Evolutionary conservation across 1,140 invertebrate genomes (phyloP).

Genomic region (Rhizoglyphus robini): DNA sequence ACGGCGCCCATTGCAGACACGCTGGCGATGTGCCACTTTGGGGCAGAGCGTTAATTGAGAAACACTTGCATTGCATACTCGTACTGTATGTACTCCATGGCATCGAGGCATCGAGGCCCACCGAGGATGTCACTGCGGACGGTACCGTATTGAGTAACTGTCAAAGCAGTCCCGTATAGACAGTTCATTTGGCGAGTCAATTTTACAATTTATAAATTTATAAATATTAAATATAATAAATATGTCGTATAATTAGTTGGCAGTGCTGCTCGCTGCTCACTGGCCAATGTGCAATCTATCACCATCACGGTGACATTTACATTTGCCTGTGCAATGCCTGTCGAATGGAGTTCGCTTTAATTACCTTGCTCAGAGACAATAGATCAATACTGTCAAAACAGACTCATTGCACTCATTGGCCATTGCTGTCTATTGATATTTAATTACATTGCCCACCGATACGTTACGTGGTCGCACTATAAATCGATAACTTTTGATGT

Average conservation of each 20-base stretch:
- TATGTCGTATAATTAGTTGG: too few relatives aligned
- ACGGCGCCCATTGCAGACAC: background rate
- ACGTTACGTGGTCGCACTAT: conserved; percentile 2
- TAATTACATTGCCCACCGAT: background rate
- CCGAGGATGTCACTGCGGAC: background rate
- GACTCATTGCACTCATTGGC: background rate
- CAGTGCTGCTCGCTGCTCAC: too few relatives aligned
- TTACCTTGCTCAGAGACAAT: background rate
- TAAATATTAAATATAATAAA: too few relatives aligned
- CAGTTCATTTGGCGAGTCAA: background rate
- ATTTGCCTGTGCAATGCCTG: background rate
- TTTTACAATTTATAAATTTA: background rate
- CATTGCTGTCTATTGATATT: conserved; percentile 6
- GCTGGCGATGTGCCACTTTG: background rate
- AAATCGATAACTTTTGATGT: conserved; percentile 12
- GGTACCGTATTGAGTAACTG: background rate
- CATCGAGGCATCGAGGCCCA: background rate
- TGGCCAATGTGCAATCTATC: conserved; percentile 1
- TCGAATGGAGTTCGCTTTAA: background rate
- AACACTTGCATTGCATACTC: background rate
- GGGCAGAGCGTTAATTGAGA: background rate
- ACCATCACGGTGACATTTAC: background rate
- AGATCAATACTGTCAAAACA: conserved; percentile 10
- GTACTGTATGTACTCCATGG: background rate
- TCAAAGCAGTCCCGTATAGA: background rate